Evolutionary conservation across 2,888 invertebrate genomes (phyloP), one percentile per base, ranked within the genome.

Genomic region (Acronicta aceris): DNA sequence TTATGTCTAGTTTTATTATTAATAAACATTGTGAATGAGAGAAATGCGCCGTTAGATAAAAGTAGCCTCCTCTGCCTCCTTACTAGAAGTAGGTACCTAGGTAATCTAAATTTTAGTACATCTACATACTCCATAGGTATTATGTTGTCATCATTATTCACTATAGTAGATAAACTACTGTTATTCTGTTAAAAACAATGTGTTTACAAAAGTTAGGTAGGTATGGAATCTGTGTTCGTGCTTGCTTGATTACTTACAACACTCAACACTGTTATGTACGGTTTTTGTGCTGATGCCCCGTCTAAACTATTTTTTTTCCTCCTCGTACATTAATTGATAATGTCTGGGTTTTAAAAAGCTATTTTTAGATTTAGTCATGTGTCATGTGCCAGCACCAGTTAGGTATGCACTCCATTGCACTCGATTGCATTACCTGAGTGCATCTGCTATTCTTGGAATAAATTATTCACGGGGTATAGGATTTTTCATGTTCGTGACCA

Each of bases 401-500:
- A 68, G 50, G 41, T 63, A 69, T 83, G 78, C 85, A 83, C 77
- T 84, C 77, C 78, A 81, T 65, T 86, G 84, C 85, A 82, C 84
- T 71, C 76, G 72, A 83, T 78, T 82, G 78, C 81, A 65, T 77
- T 69, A 80, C 78, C 72, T 76, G 78, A 73, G 71, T 83, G 80
- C 83, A 78, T 77, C 73, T 71, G 79, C 81, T 89, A 87, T 88
- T 88, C 83, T 83, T 60, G 78, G 81, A 87, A 83, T 81, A 85
- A 77, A 78, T 71, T 79, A 65, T 72, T 75, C 66, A 74, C 75
- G 69, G 71, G 50, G 61, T 68, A 73, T 67, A 78, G 65, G 55
- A 72, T 80, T 83, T 81, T 83, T 79, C 79, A 82, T 69, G 76
- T 74, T 61, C 76, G 58, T 59, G 56, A 55, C 60, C 33, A 71